These are phyloP conservation scores for Lomographa bimaculata DNA, from an alignment of 2,888 invertebrate species.

Conservation along the genomic window DNA sequence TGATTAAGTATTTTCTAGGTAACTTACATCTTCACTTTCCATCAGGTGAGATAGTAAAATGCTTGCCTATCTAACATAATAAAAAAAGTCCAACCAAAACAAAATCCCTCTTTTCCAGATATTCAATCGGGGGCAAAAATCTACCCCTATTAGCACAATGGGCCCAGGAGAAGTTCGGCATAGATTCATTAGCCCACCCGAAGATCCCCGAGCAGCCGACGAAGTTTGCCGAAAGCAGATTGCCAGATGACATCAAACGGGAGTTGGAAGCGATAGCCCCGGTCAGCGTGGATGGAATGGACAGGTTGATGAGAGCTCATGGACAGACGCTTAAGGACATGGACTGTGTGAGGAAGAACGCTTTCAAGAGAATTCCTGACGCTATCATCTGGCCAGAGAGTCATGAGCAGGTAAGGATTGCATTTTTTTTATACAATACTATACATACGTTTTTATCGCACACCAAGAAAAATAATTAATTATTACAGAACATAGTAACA, in stretches of 20 bases:
- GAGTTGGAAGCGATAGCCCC: slow-evolving; percentile 76
- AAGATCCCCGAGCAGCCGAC: slow-evolving; percentile 82
- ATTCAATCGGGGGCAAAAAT: slow-evolving; percentile 88
- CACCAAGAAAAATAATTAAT: too few species aligned
- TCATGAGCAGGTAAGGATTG: slow-evolving; percentile 86
- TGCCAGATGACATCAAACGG: slow-evolving; percentile 84
- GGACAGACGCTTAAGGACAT: slow-evolving; percentile 97
- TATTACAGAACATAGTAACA: too few species aligned
- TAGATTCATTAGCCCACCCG: slow-evolving; percentile 77
- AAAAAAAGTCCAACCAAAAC: too few species aligned
- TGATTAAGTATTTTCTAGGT: too few species aligned
- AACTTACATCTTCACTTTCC: too few species aligned
- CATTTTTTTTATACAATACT: background rate
- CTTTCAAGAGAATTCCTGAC: slow-evolving; percentile 94
- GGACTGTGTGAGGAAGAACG: slow-evolving; percentile 88
- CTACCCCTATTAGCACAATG: slow-evolving; percentile 92
- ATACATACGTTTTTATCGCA: too few species aligned
- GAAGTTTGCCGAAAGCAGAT: slow-evolving; percentile 86
- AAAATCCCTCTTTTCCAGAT: slow-evolving; percentile 75
- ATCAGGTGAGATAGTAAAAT: too few species aligned
- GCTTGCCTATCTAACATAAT: too few species aligned
- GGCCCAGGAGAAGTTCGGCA: slow-evolving; percentile 89
- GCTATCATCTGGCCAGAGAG: slow-evolving; percentile 95
- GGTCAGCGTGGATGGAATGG: slow-evolving; percentile 87
- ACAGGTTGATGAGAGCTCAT: slow-evolving; percentile 94